Conservation (phyloP, 2,113 vertebrate genomes). For the Hypomesus transpacificus region DNA sequence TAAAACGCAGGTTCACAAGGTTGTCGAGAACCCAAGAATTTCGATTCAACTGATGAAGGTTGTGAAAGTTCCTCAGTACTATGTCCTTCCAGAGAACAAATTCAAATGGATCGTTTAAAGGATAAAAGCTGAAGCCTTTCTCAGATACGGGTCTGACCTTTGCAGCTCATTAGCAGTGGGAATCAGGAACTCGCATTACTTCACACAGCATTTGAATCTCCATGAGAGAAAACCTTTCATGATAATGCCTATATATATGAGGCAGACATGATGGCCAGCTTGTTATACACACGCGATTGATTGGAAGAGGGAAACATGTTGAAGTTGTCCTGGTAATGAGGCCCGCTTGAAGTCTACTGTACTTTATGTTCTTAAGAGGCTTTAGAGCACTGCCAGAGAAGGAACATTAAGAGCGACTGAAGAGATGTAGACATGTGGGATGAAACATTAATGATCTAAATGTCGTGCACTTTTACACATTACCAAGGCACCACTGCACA, state of each 20-base stretch:
- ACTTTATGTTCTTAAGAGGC: neutral
- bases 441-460: constrained; percentile 24
- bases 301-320: neutral
- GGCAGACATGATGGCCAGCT: constrained; percentile 4
- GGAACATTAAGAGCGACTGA: constrained; percentile 11
- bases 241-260: neutral
- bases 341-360: too few relatives aligned
- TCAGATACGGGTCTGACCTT: neutral
- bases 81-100: neutral
- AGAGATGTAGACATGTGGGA: constrained; percentile 7
- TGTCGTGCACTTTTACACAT: neutral
- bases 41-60: too few relatives aligned
- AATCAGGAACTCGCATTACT: neutral
- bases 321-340: too few relatives aligned
- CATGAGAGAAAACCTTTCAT: too few relatives aligned
- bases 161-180: neutral
- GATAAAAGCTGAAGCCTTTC: neutral
- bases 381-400: constrained; percentile 1
- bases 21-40: too few relatives aligned
- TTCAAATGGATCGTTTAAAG: neutral
- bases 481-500: neutral
- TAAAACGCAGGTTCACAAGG: too few relatives aligned
- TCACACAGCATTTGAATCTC: neutral
- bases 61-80: too few relatives aligned
- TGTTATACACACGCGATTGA: neutral